A percentile compares a stretch with the other conserved stretches of the same genome.
Conservation (phyloP, 2,888 invertebrate genomes). For the Apamea crenata region DNA sequence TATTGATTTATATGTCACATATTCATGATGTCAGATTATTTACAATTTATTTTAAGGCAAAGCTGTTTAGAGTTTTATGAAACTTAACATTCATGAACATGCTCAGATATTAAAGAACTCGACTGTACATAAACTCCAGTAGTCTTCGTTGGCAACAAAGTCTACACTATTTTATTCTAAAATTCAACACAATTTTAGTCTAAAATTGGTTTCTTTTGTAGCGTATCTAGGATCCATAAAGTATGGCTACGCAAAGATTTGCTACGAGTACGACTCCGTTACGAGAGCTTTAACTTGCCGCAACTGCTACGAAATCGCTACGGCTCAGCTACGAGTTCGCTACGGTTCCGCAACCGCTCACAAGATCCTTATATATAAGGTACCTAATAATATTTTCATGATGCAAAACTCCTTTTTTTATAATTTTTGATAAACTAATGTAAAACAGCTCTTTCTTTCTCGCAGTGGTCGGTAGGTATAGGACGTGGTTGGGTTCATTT, state of each 20-base stretch:
- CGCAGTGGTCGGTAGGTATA: neutral
- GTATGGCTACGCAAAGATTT: neutral
- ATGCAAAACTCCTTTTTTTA: too few species aligned
- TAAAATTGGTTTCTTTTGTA: neutral
- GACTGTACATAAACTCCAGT: neutral
- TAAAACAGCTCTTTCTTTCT: neutral
- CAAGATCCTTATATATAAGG: neutral
- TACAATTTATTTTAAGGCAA: too few species aligned
- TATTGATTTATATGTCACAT: too few species aligned
- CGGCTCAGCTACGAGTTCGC: constrained; percentile 8
- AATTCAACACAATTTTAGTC: neutral
- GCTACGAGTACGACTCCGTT: constrained; percentile 4
- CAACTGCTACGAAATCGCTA: constrained; percentile 4
- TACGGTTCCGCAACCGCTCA: neutral
- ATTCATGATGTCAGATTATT: too few species aligned
- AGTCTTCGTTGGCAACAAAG: neutral
- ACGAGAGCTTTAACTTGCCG: constrained; percentile 9
- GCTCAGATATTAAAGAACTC: too few species aligned
- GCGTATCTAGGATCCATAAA: neutral
- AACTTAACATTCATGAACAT: too few species aligned
- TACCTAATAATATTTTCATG: neutral
- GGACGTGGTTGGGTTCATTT: neutral
- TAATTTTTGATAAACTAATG: neutral
- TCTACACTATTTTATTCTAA: neutral
- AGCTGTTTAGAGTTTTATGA: too few species aligned